These are phyloP conservation scores for Pachliopta kotzebuea DNA, from an alignment of 2,888 invertebrate species.

Conservation along the genomic window DNA sequence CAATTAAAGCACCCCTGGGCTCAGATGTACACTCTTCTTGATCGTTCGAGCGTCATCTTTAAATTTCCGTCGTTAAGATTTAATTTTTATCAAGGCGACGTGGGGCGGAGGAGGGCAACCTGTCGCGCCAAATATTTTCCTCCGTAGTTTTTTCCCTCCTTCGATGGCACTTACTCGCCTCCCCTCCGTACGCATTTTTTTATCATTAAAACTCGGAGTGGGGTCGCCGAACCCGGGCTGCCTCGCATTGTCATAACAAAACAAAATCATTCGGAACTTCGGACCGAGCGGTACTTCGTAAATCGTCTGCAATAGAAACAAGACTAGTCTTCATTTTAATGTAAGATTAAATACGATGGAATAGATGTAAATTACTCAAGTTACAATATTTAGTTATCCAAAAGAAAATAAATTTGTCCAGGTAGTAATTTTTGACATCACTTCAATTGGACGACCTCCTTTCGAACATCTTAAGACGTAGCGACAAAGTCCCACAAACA, in stretches of 20 bases:
- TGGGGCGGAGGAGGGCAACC: constrained; percentile 59
- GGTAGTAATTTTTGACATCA: background rate
- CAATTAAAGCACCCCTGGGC: constrained; percentile 75
- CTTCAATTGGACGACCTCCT: background rate
- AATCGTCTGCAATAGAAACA: constrained; percentile 45
- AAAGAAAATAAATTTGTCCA: background rate
- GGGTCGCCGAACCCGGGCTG: constrained; percentile 78
- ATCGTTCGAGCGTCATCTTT: constrained; percentile 80
- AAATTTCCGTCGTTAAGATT: constrained; percentile 81
- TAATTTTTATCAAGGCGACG: constrained; percentile 73
- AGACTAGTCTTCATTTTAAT: background rate
- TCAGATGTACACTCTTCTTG: constrained; percentile 80
- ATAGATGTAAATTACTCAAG: background rate
- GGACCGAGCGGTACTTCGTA: constrained; percentile 50
- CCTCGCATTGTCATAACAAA: constrained; percentile 78
- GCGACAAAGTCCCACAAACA: constrained; percentile 31
- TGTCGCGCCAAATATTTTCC: constrained; percentile 81
- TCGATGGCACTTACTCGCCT: constrained; percentile 77
- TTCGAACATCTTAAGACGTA: constrained; percentile 17
- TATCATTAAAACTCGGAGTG: constrained; percentile 79
- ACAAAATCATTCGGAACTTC: constrained; percentile 67
- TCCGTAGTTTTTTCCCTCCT: constrained; percentile 79
- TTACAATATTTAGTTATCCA: background rate
- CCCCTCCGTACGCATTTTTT: constrained; percentile 80
- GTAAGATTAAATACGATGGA: background rate